Base-by-base conservation (phyloP, 2,888 invertebrate species). In the Tipula lateralis region DNA sequence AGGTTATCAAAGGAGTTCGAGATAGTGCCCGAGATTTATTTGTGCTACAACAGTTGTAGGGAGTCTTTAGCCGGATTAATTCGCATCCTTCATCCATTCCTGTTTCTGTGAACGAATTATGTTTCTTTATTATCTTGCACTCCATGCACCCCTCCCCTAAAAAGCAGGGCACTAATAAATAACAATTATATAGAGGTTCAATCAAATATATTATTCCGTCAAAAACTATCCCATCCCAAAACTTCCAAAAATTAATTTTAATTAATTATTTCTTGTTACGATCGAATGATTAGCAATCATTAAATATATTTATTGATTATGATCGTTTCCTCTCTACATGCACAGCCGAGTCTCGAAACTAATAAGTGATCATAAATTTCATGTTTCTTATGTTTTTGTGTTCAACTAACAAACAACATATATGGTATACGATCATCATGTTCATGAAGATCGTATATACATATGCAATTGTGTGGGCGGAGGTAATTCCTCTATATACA, bases 231-330 rank as follows among this genome's bases (percentile, higher is more conserved):
- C n/a, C n/a, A n/a, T n/a, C n/a, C n/a, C n/a, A n/a, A 50, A 16
- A 50, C 16, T 50, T 50, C 44, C 44, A n/a, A 50, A 50, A 50
- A 34, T 50, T 50, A 50, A 50, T 50, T 50, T 50, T 50, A 50
- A 50, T 50, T 50, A 50, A 50, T 50, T 50, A 50, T 50, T 66
- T 66, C 9, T 66, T 66, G 66, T 66, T 66, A 66, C 66, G 66
- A 19, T 66, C 9, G 66, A 66, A 66, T 66, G 66, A 66, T 66
- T 66, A 66, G 66, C 66, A 19, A 50, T 50, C 50, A 66, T 66
- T 66, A n/a, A 39, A 13, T 32, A 39, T 32, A 44, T 44, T 44
- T 66, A 66, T 66, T 66, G 66, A 66, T 66, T 66, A 24, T 24
- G 24, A 66, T 66, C 66, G 24, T 66, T 66, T 66, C 66, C 66